phyloP scores from a whole-genome alignment of 1,140 invertebrate genomes.

The Drosophila kepulauana region DNA sequence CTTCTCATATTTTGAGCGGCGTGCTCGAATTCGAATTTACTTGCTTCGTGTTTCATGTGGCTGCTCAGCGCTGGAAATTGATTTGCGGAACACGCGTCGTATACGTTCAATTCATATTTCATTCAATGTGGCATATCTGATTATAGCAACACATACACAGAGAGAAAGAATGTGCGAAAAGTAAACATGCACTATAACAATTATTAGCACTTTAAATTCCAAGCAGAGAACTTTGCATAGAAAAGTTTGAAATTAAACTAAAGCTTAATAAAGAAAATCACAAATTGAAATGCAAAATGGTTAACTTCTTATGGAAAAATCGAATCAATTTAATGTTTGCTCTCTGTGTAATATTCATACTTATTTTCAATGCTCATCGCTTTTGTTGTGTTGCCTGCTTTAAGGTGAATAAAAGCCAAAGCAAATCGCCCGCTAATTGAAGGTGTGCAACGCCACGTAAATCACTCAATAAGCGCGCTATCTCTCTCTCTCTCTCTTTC shows the following conservation, averaged over 20 bases:
- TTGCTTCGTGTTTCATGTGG: too few species aligned
- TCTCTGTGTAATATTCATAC: too few species aligned
- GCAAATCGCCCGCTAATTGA: constrained; percentile 52
- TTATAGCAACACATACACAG: background rate
- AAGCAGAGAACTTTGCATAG: background rate
- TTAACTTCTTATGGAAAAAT: too few species aligned
- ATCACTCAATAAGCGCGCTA: constrained; percentile 54
- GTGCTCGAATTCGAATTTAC: constrained; percentile 15
- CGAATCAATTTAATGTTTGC: background rate
- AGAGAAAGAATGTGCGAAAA: background rate
- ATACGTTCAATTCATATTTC: constrained; percentile 16
- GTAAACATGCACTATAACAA: background rate
- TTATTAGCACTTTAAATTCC: too few species aligned
- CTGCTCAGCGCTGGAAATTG: background rate
- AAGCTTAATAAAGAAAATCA: too few species aligned
- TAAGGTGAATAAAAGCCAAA: constrained; percentile 6
- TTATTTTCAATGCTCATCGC: too few species aligned
- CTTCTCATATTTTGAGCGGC: background rate
- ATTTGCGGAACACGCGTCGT: background rate
- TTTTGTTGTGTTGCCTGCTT: constrained; percentile 43
- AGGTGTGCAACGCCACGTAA: constrained; percentile 38
- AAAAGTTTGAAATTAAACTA: too few species aligned
- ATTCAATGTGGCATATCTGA: constrained; percentile 13
- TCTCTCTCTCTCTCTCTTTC: background rate
- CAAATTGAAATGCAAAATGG: too few species aligned